Conservation (phyloP, 2,888 invertebrate genomes). For the Melinopterus prodromus region DNA sequence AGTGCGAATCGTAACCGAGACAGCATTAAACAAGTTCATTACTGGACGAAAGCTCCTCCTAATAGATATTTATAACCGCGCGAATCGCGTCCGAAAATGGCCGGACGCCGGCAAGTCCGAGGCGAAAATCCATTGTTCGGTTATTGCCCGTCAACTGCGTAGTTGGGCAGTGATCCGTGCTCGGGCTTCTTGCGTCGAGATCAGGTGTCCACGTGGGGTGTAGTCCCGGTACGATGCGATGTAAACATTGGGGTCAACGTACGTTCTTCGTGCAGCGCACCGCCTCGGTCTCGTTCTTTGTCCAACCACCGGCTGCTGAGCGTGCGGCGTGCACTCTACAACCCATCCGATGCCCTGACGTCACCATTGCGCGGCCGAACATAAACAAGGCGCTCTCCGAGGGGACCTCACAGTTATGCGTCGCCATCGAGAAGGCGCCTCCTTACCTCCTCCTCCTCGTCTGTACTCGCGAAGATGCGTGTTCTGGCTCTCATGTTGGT, state of each 20-base stretch:
- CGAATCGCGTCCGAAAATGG: background rate
- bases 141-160: background rate
- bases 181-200: conserved; percentile 13
- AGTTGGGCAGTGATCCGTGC: conserved; percentile 4
- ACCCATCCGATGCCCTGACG: background rate
- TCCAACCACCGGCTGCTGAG: conserved; percentile 20
- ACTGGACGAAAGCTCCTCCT: too few relatives aligned
- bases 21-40: too few relatives aligned
- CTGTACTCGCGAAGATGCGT: background rate
- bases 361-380: background rate
- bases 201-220: conserved; percentile 25
- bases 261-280: conserved; percentile 30
- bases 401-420: background rate
- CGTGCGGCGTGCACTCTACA: background rate
- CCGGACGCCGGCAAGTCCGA: background rate
- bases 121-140: background rate
- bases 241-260: conserved; percentile 29
- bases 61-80: background rate
- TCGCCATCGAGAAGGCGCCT: background rate
- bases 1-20: too few relatives aligned
- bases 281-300: conserved; percentile 23
- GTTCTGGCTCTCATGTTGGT: background rate
- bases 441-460: background rate
- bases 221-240: conserved; percentile 20
- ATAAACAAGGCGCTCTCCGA: background rate